These are phyloP conservation scores for Cheumatopsyche charites DNA, from an alignment of 1,140 invertebrate species.

Conservation along the genomic window DNA sequence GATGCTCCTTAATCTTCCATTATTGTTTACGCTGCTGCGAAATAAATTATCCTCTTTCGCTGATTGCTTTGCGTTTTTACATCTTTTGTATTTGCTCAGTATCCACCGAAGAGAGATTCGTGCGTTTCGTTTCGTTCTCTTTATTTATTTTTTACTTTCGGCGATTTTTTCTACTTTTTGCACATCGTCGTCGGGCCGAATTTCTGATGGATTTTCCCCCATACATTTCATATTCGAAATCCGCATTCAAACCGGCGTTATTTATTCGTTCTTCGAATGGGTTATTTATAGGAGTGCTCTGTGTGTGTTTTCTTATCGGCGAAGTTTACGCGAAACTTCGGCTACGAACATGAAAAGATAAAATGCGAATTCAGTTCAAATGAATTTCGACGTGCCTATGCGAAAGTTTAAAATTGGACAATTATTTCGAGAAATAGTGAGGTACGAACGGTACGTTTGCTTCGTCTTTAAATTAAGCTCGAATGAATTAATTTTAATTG, in stretches of 20 bases:
- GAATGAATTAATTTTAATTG: too few species aligned
- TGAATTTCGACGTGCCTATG: too few species aligned
- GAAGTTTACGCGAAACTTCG: slow-evolving; percentile 9
- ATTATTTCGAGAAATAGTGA: too few species aligned
- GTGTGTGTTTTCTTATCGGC: background rate
- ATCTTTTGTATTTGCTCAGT: slow-evolving; percentile 14
- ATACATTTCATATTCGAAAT: slow-evolving; percentile 1
- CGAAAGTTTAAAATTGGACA: too few species aligned
- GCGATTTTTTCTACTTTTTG: background rate
- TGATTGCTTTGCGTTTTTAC: slow-evolving; percentile 21
- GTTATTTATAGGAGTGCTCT: background rate
- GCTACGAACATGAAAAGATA: background rate
- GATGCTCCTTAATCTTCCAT: slow-evolving; percentile 8
- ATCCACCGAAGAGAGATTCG: too few species aligned
- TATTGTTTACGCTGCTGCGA: slow-evolving; percentile 17
- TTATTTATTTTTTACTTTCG: background rate
- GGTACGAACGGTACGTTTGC: too few species aligned
- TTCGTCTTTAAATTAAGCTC: too few species aligned
- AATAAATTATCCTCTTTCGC: slow-evolving; percentile 10
- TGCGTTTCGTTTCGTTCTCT: background rate
- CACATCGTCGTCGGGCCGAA: background rate
- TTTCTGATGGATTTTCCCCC: slow-evolving; percentile 6
- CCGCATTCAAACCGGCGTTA: background rate
- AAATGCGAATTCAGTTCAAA: too few species aligned
- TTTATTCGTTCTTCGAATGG: background rate